Base-by-base conservation (phyloP, 2,888 invertebrate genomes). In the Lamellibrachia satsuma region DNA sequence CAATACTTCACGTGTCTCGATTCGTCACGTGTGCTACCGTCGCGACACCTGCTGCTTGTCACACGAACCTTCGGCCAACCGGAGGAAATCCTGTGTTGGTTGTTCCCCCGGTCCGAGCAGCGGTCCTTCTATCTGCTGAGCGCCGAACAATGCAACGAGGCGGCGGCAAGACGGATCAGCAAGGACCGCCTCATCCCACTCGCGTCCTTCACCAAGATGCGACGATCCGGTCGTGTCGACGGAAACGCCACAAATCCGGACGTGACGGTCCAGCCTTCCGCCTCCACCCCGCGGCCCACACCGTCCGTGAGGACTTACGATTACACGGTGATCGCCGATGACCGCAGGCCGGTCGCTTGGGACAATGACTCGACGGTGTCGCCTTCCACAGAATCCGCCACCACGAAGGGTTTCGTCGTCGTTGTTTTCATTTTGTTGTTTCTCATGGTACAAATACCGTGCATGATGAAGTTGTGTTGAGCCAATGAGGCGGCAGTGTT, bases 61-160 rank as follows among this genome's bases (percentile, higher is more conserved):
- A 92, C 93, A 11, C 91, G 93, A 22, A 91, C 92, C 52, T 55
- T 93, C 15, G 90, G 90, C 11, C 55, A 90, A 51, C 52, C 91
- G 15, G 90, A 75, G 0, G 75, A 93, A 27, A 52, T 93, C 52
- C 91, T 91, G 75, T 93, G 93, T 91, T 94, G 93, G 93, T 52
- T 94, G 39, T 93, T 93, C 90, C 93, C 94, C 6, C 91, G 91
- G n/a, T 52, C 92, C 15, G 92, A 60, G 39, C 90, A 57, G 52
- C 55, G 57, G 75, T 57, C n/a, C n/a, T 93, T 94, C 92, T 93
- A 94, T 60, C 90, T 94, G 90, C 52, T 94, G 60, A 90, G 90
- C 51, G 93, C 92, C 3, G 75, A 90, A 7, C 91, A 94, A 27
- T 94, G 94, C 92, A 93, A 93, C 91, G 94, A 94, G 60, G 52